These are phyloP conservation scores for Dromas ardeola DNA, from an alignment of 2,113 vertebrate species.

Conservation along the genomic window DNA sequence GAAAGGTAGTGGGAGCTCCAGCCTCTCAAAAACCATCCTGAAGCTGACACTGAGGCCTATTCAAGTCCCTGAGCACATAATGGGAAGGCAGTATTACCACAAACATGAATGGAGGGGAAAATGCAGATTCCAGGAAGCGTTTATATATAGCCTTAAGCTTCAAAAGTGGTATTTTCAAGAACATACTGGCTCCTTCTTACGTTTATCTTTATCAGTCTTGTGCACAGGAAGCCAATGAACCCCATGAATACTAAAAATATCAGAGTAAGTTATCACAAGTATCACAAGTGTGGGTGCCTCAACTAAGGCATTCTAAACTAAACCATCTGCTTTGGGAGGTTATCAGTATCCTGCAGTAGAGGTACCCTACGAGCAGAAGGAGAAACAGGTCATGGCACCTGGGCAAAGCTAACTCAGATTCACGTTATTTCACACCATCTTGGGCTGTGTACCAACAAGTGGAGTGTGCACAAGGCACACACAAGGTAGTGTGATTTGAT, in stretches of 20 bases:
- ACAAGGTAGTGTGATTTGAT: accelerated
- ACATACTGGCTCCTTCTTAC: not conserved
- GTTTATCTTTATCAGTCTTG: not conserved
- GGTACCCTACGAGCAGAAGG: not conserved
- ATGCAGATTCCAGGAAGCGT: not conserved
- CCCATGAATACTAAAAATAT: not conserved
- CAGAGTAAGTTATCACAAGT: not conserved
- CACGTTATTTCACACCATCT: not conserved
- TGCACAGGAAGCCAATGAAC: not conserved
- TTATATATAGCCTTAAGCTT: not conserved
- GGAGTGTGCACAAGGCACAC: not conserved
- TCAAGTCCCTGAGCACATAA: not conserved
- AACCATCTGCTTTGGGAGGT: not conserved
- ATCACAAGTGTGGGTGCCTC: not conserved
- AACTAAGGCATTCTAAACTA: not conserved
- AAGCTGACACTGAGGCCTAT: not conserved
- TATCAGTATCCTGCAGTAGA: not conserved
- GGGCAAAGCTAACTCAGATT: not conserved
- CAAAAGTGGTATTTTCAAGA: not conserved
- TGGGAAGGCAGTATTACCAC: not conserved
- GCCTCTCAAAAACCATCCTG: not conserved
- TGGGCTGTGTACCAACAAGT: not conserved
- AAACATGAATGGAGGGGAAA: not conserved
- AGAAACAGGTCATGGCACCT: not conserved
- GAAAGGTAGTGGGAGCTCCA: not conserved